Percentiles rank a stretch among this genome's conserved stretches.
These are phyloP conservation scores for Bergia sp. DNA, from an alignment of 92 coral and sea anemone species.

Conservation along the genomic window DNA sequence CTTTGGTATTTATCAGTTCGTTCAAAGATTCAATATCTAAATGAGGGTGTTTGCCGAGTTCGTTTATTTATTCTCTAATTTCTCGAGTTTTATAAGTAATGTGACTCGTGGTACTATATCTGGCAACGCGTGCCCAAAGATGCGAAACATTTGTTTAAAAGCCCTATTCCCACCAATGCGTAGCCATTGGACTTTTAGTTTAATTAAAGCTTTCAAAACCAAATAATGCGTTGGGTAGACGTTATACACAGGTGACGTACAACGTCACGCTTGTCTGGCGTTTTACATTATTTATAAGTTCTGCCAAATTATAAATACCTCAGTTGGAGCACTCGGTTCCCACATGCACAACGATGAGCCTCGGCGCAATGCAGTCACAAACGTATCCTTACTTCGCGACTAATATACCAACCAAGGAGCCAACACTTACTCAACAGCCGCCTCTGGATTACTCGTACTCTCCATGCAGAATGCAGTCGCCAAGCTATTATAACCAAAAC, in stretches of 20 bases:
- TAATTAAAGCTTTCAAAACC: slow-evolving; percentile 93
- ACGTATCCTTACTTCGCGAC: slow-evolving; percentile 90
- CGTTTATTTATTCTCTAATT: slow-evolving; percentile 38
- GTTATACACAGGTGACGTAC: slow-evolving; percentile 96
- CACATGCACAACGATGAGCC: slow-evolving; percentile 83
- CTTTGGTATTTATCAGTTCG: slow-evolving; percentile 44
- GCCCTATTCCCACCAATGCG: slow-evolving; percentile 71
- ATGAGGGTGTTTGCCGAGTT: slow-evolving; percentile 44
- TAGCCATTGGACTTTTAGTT: slow-evolving; percentile 89
- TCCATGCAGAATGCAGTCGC: slow-evolving; percentile 99
- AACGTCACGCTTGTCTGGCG: slow-evolving; percentile 99
- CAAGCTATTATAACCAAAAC: slow-evolving; percentile 90
- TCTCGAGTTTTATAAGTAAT: slow-evolving; percentile 36
- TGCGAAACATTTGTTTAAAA: slow-evolving; percentile 69
- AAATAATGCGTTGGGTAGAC: slow-evolving; percentile 92
- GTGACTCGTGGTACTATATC: slow-evolving; percentile 52
- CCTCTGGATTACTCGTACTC: slow-evolving; percentile 89
- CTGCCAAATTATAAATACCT: slow-evolving; percentile 94
- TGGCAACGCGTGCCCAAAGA: slow-evolving; percentile 50
- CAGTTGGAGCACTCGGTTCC: slow-evolving; percentile 43
- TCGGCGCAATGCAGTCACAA: slow-evolving; percentile 99
- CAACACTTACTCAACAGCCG: slow-evolving; percentile 72
- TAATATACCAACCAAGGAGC: slow-evolving; percentile 75
- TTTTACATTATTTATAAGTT: slow-evolving; percentile 97
- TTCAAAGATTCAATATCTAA: slow-evolving; percentile 41